A percentile compares a stretch with the other conserved stretches of the same genome.
Conservation (phyloP, 2,888 invertebrate species). For the Seira sanloemensis region DNA sequence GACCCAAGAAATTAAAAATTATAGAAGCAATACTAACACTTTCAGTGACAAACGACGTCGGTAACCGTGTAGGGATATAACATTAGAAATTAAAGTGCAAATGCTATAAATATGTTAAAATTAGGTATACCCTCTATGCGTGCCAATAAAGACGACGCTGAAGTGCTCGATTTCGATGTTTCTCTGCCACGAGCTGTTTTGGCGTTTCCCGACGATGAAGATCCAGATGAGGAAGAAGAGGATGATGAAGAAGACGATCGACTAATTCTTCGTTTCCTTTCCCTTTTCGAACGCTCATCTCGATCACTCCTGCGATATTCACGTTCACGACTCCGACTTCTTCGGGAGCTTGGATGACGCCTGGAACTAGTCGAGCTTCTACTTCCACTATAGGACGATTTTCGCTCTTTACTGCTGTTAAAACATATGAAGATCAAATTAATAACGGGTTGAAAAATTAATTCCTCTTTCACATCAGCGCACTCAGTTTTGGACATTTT, state of each 20-base stretch:
- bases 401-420: background rate
- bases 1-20: background rate
- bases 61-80: too few species aligned
- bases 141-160: slow-evolving; percentile 60
- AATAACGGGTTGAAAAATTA: too few species aligned
- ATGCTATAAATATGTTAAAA: background rate
- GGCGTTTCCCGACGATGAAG: slow-evolving; percentile 28
- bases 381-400: background rate
- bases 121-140: slow-evolving; percentile 70
- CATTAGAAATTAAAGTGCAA: background rate
- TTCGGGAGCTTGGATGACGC: slow-evolving; percentile 36
- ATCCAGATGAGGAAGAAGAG: slow-evolving; percentile 38
- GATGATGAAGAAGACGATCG: slow-evolving; percentile 56
- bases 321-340: slow-evolving; percentile 53
- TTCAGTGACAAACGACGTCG: too few species aligned
- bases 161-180: slow-evolving; percentile 1
- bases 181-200: background rate
- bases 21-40: background rate
- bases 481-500: too few species aligned
- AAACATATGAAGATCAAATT: background rate
- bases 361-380: too few species aligned
- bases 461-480: too few species aligned
- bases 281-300: slow-evolving; percentile 21
- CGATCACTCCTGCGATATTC: slow-evolving; percentile 34
- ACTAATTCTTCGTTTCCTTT: slow-evolving; percentile 35